These are phyloP conservation scores for Chrysotoxum bicinctum DNA, from an alignment of 2,888 invertebrate species.

Conservation along the genomic window DNA sequence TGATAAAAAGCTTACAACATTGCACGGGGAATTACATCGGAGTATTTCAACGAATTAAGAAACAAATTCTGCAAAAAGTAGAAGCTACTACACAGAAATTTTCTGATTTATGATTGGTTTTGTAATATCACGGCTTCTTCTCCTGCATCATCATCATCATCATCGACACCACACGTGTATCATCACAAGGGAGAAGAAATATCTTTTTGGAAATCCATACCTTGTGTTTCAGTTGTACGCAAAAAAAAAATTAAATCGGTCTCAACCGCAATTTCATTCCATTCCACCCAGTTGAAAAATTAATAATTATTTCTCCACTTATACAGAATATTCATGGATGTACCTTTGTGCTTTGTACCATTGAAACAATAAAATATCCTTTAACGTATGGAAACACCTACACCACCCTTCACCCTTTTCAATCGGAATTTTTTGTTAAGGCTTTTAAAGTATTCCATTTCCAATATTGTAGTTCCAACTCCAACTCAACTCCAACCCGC, in stretches of 20 bases:
- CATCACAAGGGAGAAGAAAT: neutral
- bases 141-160: neutral
- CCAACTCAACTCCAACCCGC: neutral
- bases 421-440: neutral
- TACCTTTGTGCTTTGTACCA: neutral
- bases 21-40: neutral
- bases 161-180: neutral
- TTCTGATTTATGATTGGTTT: conserved; percentile 37
- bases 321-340: neutral
- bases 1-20: neutral
- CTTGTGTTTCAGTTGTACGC: neutral
- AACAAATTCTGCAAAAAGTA: neutral
- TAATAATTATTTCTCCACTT: conserved; percentile 13
- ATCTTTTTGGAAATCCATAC: neutral
- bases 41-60: neutral
- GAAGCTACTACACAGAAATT: conserved; percentile 11
- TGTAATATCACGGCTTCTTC: neutral
- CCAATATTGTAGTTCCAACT: neutral
- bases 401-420: neutral
- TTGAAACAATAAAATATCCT: conserved; percentile 5
- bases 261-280: neutral
- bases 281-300: conserved; percentile 6
- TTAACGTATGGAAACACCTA: neutral
- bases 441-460: neutral
- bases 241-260: conserved; percentile 28